A percentile compares a stretch with the other conserved stretches of the same genome.
Evolutionary conservation across 2,113 vertebrate species (phyloP).

Genomic region (Perca flavescens): DNA sequence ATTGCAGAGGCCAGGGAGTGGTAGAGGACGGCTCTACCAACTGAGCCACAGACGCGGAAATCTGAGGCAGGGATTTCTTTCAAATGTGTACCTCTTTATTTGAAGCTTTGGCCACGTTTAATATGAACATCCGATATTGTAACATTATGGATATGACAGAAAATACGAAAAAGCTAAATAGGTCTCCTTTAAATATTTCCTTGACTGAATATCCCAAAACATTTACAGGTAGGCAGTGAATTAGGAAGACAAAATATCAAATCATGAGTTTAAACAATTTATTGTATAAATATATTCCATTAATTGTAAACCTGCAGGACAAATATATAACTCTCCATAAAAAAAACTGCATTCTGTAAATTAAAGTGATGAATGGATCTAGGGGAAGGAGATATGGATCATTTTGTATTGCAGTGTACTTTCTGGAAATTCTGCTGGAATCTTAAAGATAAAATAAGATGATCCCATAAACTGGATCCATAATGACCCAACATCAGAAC

Average conservation of each 20-base stretch:
- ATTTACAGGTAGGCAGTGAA: background rate
- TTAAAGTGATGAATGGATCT: background rate
- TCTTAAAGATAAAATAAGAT: background rate
- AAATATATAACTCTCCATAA: background rate
- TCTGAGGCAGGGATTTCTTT: too few relatives aligned
- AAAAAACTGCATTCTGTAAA: background rate
- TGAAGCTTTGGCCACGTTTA: too few relatives aligned
- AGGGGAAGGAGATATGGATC: background rate
- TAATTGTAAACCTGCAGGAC: background rate
- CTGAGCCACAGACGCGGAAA: too few relatives aligned
- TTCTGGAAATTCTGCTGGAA: background rate
- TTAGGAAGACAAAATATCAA: background rate
- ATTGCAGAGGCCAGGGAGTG: too few relatives aligned
- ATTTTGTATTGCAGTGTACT: background rate
- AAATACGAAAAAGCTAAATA: too few relatives aligned
- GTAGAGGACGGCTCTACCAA: too few relatives aligned
- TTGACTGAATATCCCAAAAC: background rate
- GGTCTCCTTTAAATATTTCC: background rate
- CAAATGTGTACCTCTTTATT: too few relatives aligned
- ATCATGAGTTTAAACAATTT: background rate
- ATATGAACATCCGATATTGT: too few relatives aligned
- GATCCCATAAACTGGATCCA: background rate
- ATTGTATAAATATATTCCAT: background rate
- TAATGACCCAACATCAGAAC: too few relatives aligned
- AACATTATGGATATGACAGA: too few relatives aligned